phyloP scores from a whole-genome alignment of 2,888 invertebrate genomes.

The Notocelia uddmanniana region DNA sequence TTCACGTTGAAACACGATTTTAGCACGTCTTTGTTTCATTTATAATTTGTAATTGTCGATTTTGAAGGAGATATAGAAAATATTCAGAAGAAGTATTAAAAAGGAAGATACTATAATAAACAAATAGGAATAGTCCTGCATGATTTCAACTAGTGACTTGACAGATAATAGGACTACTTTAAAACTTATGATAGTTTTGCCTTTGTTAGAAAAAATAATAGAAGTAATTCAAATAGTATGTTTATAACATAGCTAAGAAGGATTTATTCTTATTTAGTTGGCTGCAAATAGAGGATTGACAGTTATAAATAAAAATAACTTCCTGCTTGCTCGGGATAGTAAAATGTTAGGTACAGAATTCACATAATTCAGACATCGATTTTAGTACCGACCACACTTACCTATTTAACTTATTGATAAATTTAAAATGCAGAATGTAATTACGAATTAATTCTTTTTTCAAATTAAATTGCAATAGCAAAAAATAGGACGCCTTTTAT shows the following conservation, averaged over 20 bases:
- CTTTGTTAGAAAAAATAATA: neutral
- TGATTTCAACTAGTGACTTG: neutral
- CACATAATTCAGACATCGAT: too few species aligned
- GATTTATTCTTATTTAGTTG: neutral
- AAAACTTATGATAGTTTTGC: neutral
- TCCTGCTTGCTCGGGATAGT: too few species aligned
- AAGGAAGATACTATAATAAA: neutral
- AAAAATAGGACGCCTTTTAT: neutral
- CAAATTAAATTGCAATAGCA: too few species aligned
- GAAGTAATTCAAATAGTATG: too few species aligned
- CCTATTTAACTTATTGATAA: too few species aligned
- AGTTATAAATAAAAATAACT: neutral
- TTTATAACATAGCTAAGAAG: too few species aligned
- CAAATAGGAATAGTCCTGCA: neutral
- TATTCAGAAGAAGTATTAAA: neutral
- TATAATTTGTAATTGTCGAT: neutral
- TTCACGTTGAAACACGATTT: slow-evolving; percentile 37
- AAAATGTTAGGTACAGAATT: too few species aligned
- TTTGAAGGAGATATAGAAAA: neutral
- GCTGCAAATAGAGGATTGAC: neutral
- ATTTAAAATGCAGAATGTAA: too few species aligned
- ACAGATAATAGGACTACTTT: neutral
- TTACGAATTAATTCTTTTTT: too few species aligned
- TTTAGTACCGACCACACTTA: too few species aligned
- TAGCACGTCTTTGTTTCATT: slow-evolving; percentile 37